These are phyloP conservation scores for Plagiodera versicolora DNA, from an alignment of 2,888 invertebrate species.

Conservation along the genomic window DNA sequence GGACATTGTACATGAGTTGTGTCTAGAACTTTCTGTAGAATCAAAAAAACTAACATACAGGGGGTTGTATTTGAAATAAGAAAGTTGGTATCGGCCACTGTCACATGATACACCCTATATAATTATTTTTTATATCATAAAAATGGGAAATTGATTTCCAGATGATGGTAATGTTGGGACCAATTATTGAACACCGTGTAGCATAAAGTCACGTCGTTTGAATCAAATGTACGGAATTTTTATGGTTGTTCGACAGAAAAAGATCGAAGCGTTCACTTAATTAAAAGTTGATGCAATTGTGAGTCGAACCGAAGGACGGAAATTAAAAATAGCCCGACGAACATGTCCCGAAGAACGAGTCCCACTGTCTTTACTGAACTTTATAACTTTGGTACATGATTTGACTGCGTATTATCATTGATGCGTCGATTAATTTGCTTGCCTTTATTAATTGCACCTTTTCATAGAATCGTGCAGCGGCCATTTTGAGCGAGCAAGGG, in stretches of 20 bases:
- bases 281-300: constrained; percentile 41
- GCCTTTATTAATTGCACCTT: constrained; percentile 23
- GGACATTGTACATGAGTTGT: no score
- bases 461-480: constrained; percentile 12
- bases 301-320: constrained; percentile 40
- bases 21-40: no score
- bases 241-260: constrained; percentile 35
- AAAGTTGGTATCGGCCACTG: no score
- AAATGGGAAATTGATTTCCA: no score
- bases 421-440: constrained; percentile 42
- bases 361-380: constrained; percentile 34
- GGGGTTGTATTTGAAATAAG: no score
- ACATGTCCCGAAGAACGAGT: constrained; percentile 39
- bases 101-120: no score
- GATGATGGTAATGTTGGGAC: no score
- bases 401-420: constrained; percentile 38
- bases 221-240: constrained; percentile 40
- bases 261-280: constrained; percentile 38
- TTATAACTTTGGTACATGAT: constrained; percentile 43
- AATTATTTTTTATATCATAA: no score
- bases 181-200: constrained; percentile 27
- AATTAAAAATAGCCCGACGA: constrained; percentile 44
- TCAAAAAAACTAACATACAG: no score
- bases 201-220: constrained; percentile 37
- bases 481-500: constrained; percentile 1